A percentile compares a stretch with the other conserved stretches of the same genome.
Conservation (phyloP, 2,113 vertebrate genomes). For the Cynoglossus semilaevis region DNA sequence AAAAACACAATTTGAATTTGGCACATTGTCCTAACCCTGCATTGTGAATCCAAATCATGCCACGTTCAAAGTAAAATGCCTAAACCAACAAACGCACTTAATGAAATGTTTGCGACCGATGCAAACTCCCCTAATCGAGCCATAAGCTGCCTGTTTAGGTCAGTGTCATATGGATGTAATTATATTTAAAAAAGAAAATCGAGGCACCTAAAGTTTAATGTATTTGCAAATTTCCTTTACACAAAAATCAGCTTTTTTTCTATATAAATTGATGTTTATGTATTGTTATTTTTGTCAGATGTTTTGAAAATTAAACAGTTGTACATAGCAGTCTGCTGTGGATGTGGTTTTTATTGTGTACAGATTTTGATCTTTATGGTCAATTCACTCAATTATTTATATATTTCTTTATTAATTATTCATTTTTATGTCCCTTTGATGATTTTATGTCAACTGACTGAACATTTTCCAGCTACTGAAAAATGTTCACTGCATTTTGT, state of each 20-base stretch:
- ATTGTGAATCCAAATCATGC: constrained; percentile 57
- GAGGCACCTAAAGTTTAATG: constrained; percentile 68
- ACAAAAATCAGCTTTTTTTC: constrained; percentile 63
- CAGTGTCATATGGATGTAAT: constrained; percentile 64
- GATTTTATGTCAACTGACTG: no score
- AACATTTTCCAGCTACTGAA: no score
- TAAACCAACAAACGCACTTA: constrained; percentile 71
- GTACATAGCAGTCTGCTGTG: constrained; percentile 63
- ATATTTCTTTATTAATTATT: no score
- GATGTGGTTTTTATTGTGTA: constrained; percentile 12
- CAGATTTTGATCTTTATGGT: no score
- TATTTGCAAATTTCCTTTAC: constrained; percentile 66
- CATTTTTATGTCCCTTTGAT: no score
- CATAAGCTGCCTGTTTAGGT: constrained; percentile 66
- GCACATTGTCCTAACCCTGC: constrained; percentile 44
- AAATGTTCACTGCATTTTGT: no score
- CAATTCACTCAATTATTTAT: not conserved
- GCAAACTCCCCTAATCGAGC: constrained; percentile 61
- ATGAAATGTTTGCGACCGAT: constrained; percentile 60
- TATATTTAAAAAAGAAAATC: constrained; percentile 46
- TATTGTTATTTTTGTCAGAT: constrained; percentile 78
- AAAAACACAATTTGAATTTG: constrained; percentile 39
- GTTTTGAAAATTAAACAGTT: constrained; percentile 80
- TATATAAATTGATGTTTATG: constrained; percentile 78
- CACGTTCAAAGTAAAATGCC: constrained; percentile 53